Evolutionary conservation across 2,113 vertebrate species (phyloP).

Genomic region (Plotosus lineatus): DNA sequence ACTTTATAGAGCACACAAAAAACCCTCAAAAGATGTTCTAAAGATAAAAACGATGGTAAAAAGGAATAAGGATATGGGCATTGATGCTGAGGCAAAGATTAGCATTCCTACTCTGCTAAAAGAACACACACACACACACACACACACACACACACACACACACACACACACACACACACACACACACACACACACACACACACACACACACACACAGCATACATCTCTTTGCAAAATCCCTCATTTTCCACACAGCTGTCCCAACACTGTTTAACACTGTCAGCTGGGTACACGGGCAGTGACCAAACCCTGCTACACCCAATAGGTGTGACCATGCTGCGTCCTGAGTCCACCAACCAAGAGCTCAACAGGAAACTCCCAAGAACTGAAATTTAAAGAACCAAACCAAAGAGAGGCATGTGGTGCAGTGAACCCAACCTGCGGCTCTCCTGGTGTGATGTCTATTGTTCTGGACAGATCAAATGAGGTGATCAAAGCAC

Average conservation of each 20-base stretch:
- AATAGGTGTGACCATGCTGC: slow-evolving; percentile 49
- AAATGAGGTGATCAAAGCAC: slow-evolving; percentile 62
- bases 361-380: slow-evolving; percentile 46
- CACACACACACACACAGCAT: too few relatives aligned
- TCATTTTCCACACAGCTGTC: slow-evolving; percentile 59
- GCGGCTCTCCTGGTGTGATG: slow-evolving; percentile 32
- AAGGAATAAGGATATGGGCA: too few relatives aligned
- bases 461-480: slow-evolving; percentile 47
- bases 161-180: background rate
- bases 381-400: slow-evolving; percentile 29
- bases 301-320: slow-evolving; percentile 41
- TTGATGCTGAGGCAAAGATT: slow-evolving; percentile 37
- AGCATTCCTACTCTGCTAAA: background rate
- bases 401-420: background rate
- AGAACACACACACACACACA: background rate
- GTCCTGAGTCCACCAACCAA: slow-evolving; percentile 28
- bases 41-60: too few relatives aligned
- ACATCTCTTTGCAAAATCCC: background rate
- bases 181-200: slow-evolving; percentile 8
- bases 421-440: slow-evolving; percentile 23
- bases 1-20: background rate
- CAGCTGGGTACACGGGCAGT: slow-evolving; percentile 30
- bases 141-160: background rate
- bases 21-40: background rate
- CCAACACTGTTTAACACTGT: slow-evolving; percentile 57